phyloP scores from a whole-genome alignment of 1,140 invertebrate species.

The Acromyrmex echinatior region DNA sequence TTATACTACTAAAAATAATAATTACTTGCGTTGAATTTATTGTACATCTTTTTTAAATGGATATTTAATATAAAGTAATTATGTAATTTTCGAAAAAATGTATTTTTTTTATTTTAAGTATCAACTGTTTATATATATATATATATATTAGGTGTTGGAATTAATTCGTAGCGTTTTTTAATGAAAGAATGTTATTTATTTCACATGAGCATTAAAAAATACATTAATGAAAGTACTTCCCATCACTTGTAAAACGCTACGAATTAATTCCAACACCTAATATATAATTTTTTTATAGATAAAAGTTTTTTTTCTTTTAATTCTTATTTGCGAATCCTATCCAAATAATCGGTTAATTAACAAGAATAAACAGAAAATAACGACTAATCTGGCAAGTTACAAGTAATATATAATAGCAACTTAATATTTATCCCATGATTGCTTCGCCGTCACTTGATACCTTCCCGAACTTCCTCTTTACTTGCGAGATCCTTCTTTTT shows the following conservation, averaged over 20 bases:
- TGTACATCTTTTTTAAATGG: not conserved
- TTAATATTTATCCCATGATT: not conserved
- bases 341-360: not conserved
- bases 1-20: not conserved
- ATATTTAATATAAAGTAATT: slow-evolving; percentile 2
- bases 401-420: not conserved
- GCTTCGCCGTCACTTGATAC: not conserved
- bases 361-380: not conserved
- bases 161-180: no score
- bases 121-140: not conserved
- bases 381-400: not conserved
- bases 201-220: no score
- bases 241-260: no score
- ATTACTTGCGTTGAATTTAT: not conserved
- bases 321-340: not conserved
- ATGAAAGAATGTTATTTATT: no score
- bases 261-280: no score
- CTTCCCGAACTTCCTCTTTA: not conserved
- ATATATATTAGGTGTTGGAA: no score
- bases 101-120: not conserved
- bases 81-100: not conserved
- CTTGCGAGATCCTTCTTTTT: not conserved
- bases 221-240: no score
- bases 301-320: not conserved
- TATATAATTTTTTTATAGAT: not conserved